phyloP scores from a whole-genome alignment of 2,113 vertebrate species.

The Dolichallabes microphthalmus region DNA sequence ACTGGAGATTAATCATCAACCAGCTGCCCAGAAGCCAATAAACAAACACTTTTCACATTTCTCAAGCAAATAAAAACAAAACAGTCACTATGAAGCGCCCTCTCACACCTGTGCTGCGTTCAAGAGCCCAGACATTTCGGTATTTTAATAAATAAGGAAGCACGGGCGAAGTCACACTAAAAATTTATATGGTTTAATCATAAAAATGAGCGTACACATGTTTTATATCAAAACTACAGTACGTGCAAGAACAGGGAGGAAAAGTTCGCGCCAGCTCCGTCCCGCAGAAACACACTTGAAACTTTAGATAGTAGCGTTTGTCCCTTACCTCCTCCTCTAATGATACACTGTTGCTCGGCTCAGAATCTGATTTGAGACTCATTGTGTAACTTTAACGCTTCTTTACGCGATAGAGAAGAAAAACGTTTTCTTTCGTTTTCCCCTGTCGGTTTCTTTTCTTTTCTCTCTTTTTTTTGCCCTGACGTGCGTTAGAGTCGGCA shows the following conservation, averaged over 20 bases:
- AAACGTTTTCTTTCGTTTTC: slow-evolving; percentile 36
- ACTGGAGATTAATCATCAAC: slow-evolving; percentile 47
- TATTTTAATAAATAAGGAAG: not conserved
- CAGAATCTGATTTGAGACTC: slow-evolving; percentile 64
- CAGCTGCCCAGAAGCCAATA: slow-evolving; percentile 21
- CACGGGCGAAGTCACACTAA: not conserved
- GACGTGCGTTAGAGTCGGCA: slow-evolving; percentile 60
- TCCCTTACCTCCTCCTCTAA: slow-evolving; percentile 65
- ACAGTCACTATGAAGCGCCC: not conserved
- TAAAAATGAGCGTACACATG: not conserved
- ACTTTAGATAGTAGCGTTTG: slow-evolving; percentile 45
- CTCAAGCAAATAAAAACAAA: slow-evolving; percentile 3
- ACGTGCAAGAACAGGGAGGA: not conserved
- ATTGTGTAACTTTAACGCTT: slow-evolving; percentile 63
- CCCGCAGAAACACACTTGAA: slow-evolving; percentile 21
- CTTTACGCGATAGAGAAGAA: slow-evolving; percentile 50
- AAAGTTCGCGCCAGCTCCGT: slow-evolving; percentile 16
- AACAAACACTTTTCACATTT: slow-evolving; percentile 1
- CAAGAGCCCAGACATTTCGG: not conserved
- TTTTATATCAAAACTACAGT: not conserved
- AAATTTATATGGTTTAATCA: too few relatives aligned
- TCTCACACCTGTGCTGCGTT: slow-evolving; percentile 6
- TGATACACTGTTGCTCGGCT: slow-evolving; percentile 61
- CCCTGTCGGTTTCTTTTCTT: slow-evolving; percentile 48
- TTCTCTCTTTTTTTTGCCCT: slow-evolving; percentile 46